Base-by-base conservation (phyloP, 2,797 vertebrate genomes). In the Ciconia nigra region DNA sequence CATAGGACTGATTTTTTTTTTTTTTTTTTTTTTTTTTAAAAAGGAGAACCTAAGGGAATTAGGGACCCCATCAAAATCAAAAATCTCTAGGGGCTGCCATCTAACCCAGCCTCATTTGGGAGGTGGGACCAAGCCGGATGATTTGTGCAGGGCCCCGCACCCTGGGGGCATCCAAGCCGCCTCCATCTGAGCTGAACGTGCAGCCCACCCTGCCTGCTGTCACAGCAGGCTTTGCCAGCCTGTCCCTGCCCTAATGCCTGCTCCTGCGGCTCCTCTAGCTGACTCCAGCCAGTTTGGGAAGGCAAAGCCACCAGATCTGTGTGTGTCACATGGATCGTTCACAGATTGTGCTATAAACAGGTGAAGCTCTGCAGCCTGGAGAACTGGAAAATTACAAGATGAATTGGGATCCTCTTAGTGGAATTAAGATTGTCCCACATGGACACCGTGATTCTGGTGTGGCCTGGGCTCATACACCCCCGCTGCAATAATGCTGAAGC, bases 151-250 rank as follows among this genome's bases (percentile, higher is more conserved):
- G 10, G 47, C 25, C n/a, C 28, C 3, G 2, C 5, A 5, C 2
- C 37, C 87, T 72, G 41, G 12, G 49, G 58, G 2, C 71, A 15
- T 20, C 54, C 54, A 18, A 55, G 54, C 54, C 11, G 7, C 20
- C 54, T 33, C 54, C 54, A 33, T 5, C 19, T 0, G 8, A 47
- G 69, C 52, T 9, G 17, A 42, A 5, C 1, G 2, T 2, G 4
- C 46, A 65, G 74, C 67, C 41, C 61, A 12, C 44, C 17, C 52
- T 28, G 29, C 49, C 57, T 42, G 39, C 37, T 57, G 58, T 10
- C 74, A 39, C 74, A 47, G 54, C 20, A 10, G 42, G 22, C 76
- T 58, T 33, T 33, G 26, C 33, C 65, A 20, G 20, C 52, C 55
- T 22, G 31, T 11, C 62, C 31, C 28, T 72, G n/a, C 33, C 52